These are phyloP conservation scores for Triplophysa tibetana DNA, from an alignment of 2,113 vertebrate genomes.

Conservation along the genomic window DNA sequence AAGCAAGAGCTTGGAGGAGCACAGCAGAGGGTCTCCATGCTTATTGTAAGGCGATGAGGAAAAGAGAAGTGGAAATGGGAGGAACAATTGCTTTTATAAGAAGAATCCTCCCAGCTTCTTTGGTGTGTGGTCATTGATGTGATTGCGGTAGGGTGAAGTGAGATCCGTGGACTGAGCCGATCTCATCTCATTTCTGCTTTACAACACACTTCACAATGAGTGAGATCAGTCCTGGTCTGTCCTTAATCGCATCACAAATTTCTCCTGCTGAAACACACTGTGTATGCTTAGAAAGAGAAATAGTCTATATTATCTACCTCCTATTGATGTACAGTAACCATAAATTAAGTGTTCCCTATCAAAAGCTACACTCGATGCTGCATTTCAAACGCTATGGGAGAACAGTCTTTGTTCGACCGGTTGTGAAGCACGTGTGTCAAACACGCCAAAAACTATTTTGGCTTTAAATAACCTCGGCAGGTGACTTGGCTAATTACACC, in stretches of 20 bases:
- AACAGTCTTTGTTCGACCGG: too few relatives aligned
- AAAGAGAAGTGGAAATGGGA: slow-evolving; percentile 46
- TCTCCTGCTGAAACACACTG: slow-evolving; percentile 52
- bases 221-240: slow-evolving; percentile 57
- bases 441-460: too few relatives aligned
- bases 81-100: slow-evolving; percentile 48
- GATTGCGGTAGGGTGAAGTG: slow-evolving; percentile 62
- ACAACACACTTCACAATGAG: slow-evolving; percentile 58
- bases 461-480: too few relatives aligned
- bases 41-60: slow-evolving; percentile 41
- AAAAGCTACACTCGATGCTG: too few relatives aligned
- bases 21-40: slow-evolving; percentile 17
- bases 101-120: slow-evolving; percentile 49
- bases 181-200: slow-evolving; percentile 57
- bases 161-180: slow-evolving; percentile 52
- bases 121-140: slow-evolving; percentile 65
- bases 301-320: neutral
- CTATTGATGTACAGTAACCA: slow-evolving; percentile 61
- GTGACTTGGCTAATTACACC: too few relatives aligned
- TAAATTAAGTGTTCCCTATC: too few relatives aligned
- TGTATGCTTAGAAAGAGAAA: slow-evolving; percentile 56
- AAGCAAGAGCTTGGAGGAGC: slow-evolving; percentile 16
- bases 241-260: slow-evolving; percentile 51
- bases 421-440: too few relatives aligned
- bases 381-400: too few relatives aligned